A percentile compares a stretch with the other conserved stretches of the same genome.
These are phyloP conservation scores for Choreutis nemorana DNA, from an alignment of 2,888 invertebrate genomes.

Conservation along the genomic window DNA sequence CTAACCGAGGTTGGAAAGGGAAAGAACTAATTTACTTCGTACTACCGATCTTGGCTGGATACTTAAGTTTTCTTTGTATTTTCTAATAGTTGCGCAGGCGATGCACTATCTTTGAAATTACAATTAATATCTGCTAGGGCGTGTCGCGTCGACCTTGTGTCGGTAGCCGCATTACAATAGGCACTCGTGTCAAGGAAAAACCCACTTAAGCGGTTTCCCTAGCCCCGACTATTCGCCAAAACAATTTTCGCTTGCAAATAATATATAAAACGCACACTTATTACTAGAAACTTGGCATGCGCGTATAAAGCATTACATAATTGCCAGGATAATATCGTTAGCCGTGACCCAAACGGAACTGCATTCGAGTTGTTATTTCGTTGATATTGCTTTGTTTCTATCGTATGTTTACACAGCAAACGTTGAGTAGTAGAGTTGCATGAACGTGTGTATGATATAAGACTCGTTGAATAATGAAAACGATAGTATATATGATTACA, in stretches of 20 bases:
- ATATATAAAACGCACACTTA: too few species aligned
- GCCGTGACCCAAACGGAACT: slow-evolving; percentile 5
- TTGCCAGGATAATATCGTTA: slow-evolving; percentile 5
- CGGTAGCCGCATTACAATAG: slow-evolving; percentile 59
- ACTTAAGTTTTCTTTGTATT: too few species aligned
- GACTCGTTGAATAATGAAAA: slow-evolving; percentile 23
- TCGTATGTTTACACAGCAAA: too few species aligned
- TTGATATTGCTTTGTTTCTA: too few species aligned
- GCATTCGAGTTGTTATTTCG: slow-evolving; percentile 4
- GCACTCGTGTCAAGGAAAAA: slow-evolving; percentile 62
- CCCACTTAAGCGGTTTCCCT: slow-evolving; percentile 61
- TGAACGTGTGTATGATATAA: slow-evolving; percentile 9
- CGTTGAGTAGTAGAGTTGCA: slow-evolving; percentile 6
- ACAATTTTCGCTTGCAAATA: slow-evolving; percentile 20
- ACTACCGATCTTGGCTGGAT: too few species aligned
- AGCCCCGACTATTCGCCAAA: slow-evolving; percentile 38
- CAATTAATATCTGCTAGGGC: slow-evolving; percentile 64
- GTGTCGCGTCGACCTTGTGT: slow-evolving; percentile 60
- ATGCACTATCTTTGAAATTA: slow-evolving; percentile 40
- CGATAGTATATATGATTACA: slow-evolving; percentile 38
- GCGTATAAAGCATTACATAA: too few species aligned
- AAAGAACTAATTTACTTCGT: too few species aligned
- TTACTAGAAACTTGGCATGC: too few species aligned
- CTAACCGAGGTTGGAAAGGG: too few species aligned
- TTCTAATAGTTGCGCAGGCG: too few species aligned